phyloP scores from a whole-genome alignment of 2,113 vertebrate genomes.

The Nibea albiflora region DNA sequence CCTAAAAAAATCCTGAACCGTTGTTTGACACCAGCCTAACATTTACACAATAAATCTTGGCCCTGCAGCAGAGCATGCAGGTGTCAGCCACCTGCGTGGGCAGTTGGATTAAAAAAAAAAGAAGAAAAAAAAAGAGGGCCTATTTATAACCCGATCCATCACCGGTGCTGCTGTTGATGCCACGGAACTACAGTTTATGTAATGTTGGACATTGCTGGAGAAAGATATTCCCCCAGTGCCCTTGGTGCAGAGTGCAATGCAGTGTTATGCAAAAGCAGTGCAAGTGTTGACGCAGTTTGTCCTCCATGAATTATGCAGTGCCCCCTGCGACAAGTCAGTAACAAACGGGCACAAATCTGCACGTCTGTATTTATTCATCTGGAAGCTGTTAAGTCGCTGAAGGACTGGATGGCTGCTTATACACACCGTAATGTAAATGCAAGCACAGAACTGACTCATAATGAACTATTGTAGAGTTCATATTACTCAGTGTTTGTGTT shows the following conservation, averaged over 20 bases:
- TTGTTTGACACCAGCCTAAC: constrained; percentile 14
- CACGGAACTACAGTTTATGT: constrained; percentile 55
- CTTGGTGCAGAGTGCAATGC: constrained; percentile 35
- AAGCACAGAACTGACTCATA: no score
- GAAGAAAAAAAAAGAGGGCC: constrained; percentile 33
- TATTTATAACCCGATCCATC: constrained; percentile 74
- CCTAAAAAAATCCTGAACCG: constrained; percentile 12
- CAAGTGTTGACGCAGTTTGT: constrained; percentile 37
- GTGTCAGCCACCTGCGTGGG: constrained; percentile 76
- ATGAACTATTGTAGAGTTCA: not conserved
- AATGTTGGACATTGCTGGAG: constrained; percentile 52
- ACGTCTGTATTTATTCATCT: constrained; percentile 31
- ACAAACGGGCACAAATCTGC: constrained; percentile 31
- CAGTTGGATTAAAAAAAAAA: constrained; percentile 24
- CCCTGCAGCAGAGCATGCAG: constrained; percentile 57
- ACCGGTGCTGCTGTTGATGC: constrained; percentile 50
- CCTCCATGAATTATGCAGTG: constrained; percentile 63
- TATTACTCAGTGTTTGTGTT: not conserved
- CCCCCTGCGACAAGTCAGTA: constrained; percentile 46
- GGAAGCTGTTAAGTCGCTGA: constrained; percentile 9
- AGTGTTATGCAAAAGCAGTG: constrained; percentile 43
- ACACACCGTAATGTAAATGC: not conserved
- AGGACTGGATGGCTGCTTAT: not conserved
- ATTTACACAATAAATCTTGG: constrained; percentile 42
- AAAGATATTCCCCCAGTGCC: constrained; percentile 36